phyloP scores from a whole-genome alignment of 1,140 invertebrate genomes.

The Zophobas morio region DNA sequence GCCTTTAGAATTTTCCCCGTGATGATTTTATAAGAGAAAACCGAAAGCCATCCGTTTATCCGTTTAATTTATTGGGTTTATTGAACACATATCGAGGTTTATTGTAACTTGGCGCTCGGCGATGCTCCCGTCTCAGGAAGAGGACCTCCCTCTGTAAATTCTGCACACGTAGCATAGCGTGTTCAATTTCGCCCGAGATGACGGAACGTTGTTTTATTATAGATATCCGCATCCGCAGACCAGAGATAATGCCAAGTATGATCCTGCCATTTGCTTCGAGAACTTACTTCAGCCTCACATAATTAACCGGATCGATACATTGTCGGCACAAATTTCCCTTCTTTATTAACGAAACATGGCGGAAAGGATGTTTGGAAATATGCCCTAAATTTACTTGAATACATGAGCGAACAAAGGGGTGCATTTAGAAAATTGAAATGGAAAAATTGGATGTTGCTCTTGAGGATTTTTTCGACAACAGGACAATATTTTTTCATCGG shows the following conservation, averaged over 20 bases:
- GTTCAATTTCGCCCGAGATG: constrained; percentile 57
- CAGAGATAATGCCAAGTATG: constrained; percentile 54
- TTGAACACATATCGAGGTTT: constrained; percentile 54
- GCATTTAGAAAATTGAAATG: constrained; percentile 21
- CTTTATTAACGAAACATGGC: neutral
- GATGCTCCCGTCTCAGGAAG: neutral
- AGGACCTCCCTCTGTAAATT: constrained; percentile 46
- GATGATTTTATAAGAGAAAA: neutral
- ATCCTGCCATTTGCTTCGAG: constrained; percentile 54
- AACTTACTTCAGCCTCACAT: constrained; percentile 26
- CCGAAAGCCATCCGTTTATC: constrained; percentile 41
- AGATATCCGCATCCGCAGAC: constrained; percentile 54
- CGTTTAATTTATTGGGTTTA: constrained; percentile 56
- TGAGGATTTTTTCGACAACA: neutral
- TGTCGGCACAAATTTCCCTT: constrained; percentile 3
- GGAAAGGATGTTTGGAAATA: neutral
- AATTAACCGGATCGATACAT: constrained; percentile 29
- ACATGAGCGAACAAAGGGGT: neutral
- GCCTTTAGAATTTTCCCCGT: neutral
- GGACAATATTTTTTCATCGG: neutral
- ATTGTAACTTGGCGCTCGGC: constrained; percentile 50
- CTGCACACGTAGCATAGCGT: constrained; percentile 57
- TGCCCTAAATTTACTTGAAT: neutral
- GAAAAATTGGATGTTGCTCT: neutral
- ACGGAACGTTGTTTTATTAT: constrained; percentile 60